These are phyloP conservation scores for Platorchestia sp. DNA, from an alignment of 1,140 invertebrate species.

Conservation along the genomic window DNA sequence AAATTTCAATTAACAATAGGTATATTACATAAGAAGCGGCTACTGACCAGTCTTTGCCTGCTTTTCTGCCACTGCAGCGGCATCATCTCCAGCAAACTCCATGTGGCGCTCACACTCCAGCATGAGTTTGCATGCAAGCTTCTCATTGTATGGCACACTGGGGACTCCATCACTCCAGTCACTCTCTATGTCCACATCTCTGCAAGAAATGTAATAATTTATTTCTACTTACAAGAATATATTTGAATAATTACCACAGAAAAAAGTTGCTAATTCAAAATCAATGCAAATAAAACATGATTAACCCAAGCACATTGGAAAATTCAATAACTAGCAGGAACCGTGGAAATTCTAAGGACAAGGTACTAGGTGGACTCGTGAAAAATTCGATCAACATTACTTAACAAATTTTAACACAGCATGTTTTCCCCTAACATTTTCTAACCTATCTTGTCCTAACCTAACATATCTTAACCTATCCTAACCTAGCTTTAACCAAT, in stretches of 20 bases:
- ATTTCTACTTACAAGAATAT: not conserved
- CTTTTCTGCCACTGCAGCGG: conserved; percentile 73
- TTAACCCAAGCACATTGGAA: not conserved
- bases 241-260: not conserved
- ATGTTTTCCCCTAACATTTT: no score
- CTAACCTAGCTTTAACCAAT: no score
- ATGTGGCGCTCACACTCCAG: conserved; percentile 81
- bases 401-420: no score
- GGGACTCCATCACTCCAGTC: conserved; percentile 73
- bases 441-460: no score
- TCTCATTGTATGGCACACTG: conserved; percentile 76
- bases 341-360: no score
- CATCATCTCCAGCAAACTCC: conserved; percentile 76
- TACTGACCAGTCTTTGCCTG: conserved; percentile 50
- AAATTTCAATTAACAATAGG: not conserved
- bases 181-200: conserved; percentile 2
- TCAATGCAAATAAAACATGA: not conserved
- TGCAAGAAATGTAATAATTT: not conserved
- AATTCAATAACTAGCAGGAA: no score
- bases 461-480: no score
- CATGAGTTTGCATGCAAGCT: conserved; percentile 78
- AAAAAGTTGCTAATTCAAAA: not conserved
- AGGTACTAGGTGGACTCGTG: no score
- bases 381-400: no score
- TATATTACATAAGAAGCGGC: not conserved